These are phyloP conservation scores for Buceros bicornis DNA, from an alignment of 2,797 vertebrate species.

Conservation along the genomic window DNA sequence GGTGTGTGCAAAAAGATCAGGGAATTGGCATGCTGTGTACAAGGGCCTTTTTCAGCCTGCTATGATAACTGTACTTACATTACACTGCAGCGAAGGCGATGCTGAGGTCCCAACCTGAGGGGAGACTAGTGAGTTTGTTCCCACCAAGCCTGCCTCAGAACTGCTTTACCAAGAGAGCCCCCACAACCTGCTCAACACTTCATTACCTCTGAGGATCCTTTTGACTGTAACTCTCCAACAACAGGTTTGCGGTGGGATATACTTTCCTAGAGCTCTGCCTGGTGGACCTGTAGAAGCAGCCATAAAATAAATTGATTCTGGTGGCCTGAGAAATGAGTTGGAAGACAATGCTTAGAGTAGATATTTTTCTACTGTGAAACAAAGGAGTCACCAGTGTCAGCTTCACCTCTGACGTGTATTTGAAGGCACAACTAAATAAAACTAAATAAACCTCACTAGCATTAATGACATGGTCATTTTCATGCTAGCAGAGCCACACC, in stretches of 20 bases:
- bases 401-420: not conserved
- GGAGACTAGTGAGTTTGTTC: not conserved
- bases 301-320: not conserved
- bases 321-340: not conserved
- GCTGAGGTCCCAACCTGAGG: not conserved
- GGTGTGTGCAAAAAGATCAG: not conserved
- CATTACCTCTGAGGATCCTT: not conserved
- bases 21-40: not conserved
- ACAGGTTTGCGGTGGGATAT: not conserved
- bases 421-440: not conserved
- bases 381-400: not conserved
- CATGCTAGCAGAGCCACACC: not conserved
- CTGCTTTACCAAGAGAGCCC: not conserved
- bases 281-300: not conserved
- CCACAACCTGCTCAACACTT: not conserved
- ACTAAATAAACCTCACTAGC: not conserved
- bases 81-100: not conserved
- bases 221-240: not conserved
- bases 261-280: not conserved
- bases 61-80: not conserved
- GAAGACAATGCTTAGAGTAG: not conserved
- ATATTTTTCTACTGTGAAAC: not conserved
- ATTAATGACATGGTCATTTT: fast-evolving
- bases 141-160: not conserved
- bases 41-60: not conserved